These are phyloP conservation scores for Natrix natrix DNA, from an alignment of 2,797 vertebrate species.

Conservation along the genomic window DNA sequence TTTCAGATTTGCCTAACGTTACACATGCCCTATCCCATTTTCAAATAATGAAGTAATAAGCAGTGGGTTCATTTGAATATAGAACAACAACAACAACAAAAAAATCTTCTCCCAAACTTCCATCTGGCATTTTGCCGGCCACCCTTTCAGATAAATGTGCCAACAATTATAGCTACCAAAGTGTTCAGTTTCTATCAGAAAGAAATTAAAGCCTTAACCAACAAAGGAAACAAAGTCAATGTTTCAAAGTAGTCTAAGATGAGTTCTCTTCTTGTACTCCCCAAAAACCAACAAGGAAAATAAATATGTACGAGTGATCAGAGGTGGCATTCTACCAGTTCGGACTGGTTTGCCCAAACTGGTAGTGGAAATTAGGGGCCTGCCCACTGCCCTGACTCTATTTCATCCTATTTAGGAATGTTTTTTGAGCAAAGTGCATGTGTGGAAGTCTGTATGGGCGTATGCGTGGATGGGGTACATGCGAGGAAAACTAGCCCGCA, in stretches of 20 bases:
- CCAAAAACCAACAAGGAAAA: not conserved
- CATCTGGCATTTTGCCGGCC: not conserved
- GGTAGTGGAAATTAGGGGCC: too few species aligned
- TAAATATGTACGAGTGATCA: not conserved
- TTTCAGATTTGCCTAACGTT: not conserved
- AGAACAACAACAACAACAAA: not conserved
- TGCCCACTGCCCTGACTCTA: too few species aligned
- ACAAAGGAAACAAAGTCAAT: not conserved
- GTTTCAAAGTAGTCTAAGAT: not conserved
- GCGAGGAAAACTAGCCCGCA: too few species aligned
- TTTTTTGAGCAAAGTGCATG: too few species aligned
- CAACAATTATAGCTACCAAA: not conserved
- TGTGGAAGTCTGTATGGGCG: too few species aligned
- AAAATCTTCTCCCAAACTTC: not conserved
- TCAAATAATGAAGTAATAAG: not conserved
- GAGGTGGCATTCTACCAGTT: too few species aligned
- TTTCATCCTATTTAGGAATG: too few species aligned
- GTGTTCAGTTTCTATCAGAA: not conserved
- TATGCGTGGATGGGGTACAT: too few species aligned
- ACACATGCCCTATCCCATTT: not conserved
- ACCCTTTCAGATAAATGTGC: not conserved
- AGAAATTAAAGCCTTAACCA: not conserved
- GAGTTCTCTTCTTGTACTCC: not conserved
- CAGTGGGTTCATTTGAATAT: not conserved
- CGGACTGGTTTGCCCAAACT: too few species aligned